Base-by-base conservation (phyloP, 2,113 vertebrate species). In the Antechinus flavipes region DNA sequence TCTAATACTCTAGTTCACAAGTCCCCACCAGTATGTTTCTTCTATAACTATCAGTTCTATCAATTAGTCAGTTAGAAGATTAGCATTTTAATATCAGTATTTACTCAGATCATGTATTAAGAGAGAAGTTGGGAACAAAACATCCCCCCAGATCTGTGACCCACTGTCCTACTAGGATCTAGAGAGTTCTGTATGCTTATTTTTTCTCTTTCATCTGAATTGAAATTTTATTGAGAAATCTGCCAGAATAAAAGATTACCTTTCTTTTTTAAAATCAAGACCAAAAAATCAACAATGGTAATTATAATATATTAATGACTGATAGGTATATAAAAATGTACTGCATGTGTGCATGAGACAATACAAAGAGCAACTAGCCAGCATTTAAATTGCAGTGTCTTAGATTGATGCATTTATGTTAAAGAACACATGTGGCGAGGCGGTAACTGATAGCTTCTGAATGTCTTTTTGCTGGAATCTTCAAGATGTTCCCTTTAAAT, bases 231-330 rank as follows among this genome's bases (percentile, higher is more conserved):
- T n/a, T 92, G 89, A 96, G 90, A 95, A 95, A 90, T 54, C 24
- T 56, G 7, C 47, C 93, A 96, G 93, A 96, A 50, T 91, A 96
- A 94, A 25, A 76, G 22, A 94, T n/a, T 68, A 89, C 30, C 94
- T 96, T 97, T 93, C 91, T 92, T 89, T 96, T 97, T 96, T 89
- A 92, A 94, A 93, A 27, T 89, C 46, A 93, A 92, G 89, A 97
- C 93, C 97, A 95, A 90, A 90, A 91, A 95, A 96, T 95, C 94
- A 47, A 26, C 1, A 95, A 84, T 23, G 84, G 27, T 68, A 68
- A 68, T 68, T 68, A n/a, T 11, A 68, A 68, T 35, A 52, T 52
- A 68, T 68, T 50, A 94, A 96, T 35, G 92, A 9, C 46, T 93
- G 30, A 92, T 94, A 14, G 95, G 2, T 54, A 89, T 30, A 54